A percentile compares a stretch with the other conserved stretches of the same genome.
Evolutionary conservation across 2,888 invertebrate genomes (phyloP).

Genomic region (Mechanitis messenoides): DNA sequence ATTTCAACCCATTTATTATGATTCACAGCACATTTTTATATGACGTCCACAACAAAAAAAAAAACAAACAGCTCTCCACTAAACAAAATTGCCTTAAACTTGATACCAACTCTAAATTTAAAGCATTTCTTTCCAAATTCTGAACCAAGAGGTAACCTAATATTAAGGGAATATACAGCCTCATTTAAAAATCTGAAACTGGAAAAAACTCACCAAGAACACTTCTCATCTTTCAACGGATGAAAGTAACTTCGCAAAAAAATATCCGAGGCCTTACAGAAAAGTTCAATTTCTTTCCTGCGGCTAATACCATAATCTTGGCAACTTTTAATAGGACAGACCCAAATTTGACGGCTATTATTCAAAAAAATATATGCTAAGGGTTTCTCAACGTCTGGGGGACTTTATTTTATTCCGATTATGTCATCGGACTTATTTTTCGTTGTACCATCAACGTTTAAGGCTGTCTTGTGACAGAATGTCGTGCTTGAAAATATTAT

Average conservation of each 20-base stretch:
- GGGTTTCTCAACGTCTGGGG: slow-evolving; percentile 52
- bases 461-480: slow-evolving; percentile 1
- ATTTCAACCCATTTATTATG: no score
- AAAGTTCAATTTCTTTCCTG: slow-evolving; percentile 62
- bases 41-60: background rate
- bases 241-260: slow-evolving; percentile 35
- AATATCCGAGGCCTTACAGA: slow-evolving; percentile 52
- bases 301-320: slow-evolving; percentile 72
- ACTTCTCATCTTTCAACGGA: slow-evolving; percentile 19
- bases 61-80: no score
- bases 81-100: background rate
- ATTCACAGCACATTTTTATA: slow-evolving; percentile 5
- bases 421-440: slow-evolving; percentile 40
- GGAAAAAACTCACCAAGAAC: slow-evolving; percentile 6
- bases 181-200: slow-evolving; percentile 10
- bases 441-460: slow-evolving; percentile 15
- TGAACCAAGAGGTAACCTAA: slow-evolving; percentile 7
- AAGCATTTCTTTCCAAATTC: slow-evolving; percentile 15
- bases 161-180: slow-evolving; percentile 9
- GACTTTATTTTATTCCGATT: slow-evolving; percentile 56
- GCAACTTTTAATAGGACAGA: slow-evolving; percentile 72
- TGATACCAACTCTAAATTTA: slow-evolving; percentile 4
- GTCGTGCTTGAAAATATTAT: slow-evolving; percentile 4
- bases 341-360: slow-evolving; percentile 69
- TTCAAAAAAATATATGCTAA: slow-evolving; percentile 62